These are phyloP conservation scores for Nicator chloris DNA, from an alignment of 2,113 vertebrate genomes.

Conservation along the genomic window DNA sequence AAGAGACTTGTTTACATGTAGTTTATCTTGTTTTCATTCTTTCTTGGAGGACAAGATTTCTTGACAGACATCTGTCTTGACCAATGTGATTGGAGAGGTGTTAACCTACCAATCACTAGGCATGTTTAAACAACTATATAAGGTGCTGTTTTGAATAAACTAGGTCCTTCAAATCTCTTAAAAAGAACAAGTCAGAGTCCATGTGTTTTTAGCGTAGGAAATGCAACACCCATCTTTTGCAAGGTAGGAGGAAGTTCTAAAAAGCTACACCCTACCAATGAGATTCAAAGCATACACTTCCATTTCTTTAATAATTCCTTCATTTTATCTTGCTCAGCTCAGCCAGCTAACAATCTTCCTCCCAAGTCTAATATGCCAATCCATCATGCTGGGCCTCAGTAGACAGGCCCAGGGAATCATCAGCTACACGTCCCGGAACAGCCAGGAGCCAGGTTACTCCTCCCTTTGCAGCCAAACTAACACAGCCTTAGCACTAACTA, in stretches of 20 bases:
- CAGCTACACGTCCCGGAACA: not conserved
- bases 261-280: slow-evolving; percentile 23
- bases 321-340: not conserved
- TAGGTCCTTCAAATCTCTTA: too few relatives aligned
- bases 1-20: too few relatives aligned
- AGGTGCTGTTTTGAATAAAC: too few relatives aligned
- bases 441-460: not conserved
- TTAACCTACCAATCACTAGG: too few relatives aligned
- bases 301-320: slow-evolving; percentile 14
- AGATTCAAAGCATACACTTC: not conserved
- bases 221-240: slow-evolving; percentile 23
- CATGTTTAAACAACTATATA: too few relatives aligned
- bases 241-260: slow-evolving; percentile 13
- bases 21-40: too few relatives aligned
- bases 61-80: too few relatives aligned
- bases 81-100: too few relatives aligned
- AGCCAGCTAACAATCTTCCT: not conserved
- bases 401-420: not conserved
- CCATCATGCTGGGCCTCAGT: not conserved
- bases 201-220: too few relatives aligned
- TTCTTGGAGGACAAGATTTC: too few relatives aligned
- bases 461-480: not conserved
- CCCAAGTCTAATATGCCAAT: not conserved
- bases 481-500: not conserved
- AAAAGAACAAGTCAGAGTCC: too few relatives aligned